Evolutionary conservation across 2,888 invertebrate genomes (phyloP).

Genomic region (Nymphalis urticae): DNA sequence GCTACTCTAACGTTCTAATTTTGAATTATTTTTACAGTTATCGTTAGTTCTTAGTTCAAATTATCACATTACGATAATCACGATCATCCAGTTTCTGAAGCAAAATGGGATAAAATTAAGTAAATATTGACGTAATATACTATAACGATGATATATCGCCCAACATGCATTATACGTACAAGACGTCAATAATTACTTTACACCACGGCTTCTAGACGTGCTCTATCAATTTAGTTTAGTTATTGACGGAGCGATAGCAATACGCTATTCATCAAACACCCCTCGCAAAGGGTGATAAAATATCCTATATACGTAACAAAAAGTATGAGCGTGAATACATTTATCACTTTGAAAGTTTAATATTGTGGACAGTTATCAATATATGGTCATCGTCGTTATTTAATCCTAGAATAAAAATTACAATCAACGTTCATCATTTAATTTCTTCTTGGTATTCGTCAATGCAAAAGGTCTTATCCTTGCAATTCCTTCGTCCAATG

Average conservation of each 20-base stretch:
- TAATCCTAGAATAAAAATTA: not conserved
- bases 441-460: too few relatives aligned
- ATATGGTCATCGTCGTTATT: not conserved
- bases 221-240: slow-evolving; percentile 71
- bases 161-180: slow-evolving; percentile 15
- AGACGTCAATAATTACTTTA: slow-evolving; percentile 33
- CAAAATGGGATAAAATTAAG: slow-evolving; percentile 1
- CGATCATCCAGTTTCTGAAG: not conserved
- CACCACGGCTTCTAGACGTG: slow-evolving; percentile 48
- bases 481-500: too few relatives aligned
- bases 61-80: too few relatives aligned
- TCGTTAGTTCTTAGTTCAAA: too few relatives aligned
- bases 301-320: slow-evolving; percentile 29
- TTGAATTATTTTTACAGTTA: too few relatives aligned
- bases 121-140: slow-evolving; percentile 16
- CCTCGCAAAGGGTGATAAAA: slow-evolving; percentile 47
- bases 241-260: slow-evolving; percentile 62
- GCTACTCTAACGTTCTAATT: too few relatives aligned
- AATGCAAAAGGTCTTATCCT: too few relatives aligned
- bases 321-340: slow-evolving; percentile 14
- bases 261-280: slow-evolving; percentile 66
- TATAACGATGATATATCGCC: slow-evolving; percentile 26
- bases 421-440: not conserved
- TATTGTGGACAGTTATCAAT: not conserved
- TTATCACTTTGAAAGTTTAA: slow-evolving; percentile 7